Percentiles rank a stretch among this genome's conserved stretches.
phyloP scores from a whole-genome alignment of 2,113 vertebrate genomes.

The Tympanuchus pallidicinctus region DNA sequence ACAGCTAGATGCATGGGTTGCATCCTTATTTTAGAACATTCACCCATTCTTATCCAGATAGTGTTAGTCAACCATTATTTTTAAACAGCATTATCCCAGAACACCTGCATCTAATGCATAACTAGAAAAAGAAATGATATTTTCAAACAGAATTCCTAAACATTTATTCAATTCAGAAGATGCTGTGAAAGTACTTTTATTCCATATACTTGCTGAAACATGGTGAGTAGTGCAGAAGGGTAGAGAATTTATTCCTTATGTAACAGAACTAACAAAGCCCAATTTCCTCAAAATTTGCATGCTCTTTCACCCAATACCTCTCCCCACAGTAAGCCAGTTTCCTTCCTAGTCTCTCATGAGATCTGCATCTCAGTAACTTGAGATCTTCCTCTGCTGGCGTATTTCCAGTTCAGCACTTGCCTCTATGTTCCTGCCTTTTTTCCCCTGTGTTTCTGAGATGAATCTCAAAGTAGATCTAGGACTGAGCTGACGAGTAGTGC shows the following conservation, averaged over 20 bases:
- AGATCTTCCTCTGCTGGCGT: background rate
- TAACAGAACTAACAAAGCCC: background rate
- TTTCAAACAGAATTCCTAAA: background rate
- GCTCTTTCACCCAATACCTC: background rate
- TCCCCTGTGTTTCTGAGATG: background rate
- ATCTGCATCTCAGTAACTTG: background rate
- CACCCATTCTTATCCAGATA: background rate
- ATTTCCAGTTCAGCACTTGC: background rate
- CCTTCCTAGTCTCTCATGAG: background rate
- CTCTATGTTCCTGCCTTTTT: background rate
- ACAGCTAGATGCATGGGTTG: background rate
- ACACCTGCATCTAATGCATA: background rate
- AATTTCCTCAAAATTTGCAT: background rate
- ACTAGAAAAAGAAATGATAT: background rate
- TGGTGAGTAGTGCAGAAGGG: accelerated
- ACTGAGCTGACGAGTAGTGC: background rate
- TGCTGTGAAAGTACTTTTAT: background rate
- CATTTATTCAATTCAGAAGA: background rate
- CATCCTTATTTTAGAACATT: background rate
- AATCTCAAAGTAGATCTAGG: background rate
- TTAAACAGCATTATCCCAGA: background rate
- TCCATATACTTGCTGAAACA: background rate
- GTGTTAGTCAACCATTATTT: background rate
- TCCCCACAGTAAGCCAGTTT: background rate
- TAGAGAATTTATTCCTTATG: background rate